Evolutionary conservation across 2,113 vertebrate genomes (phyloP).

Genomic region (Microtus oregoni): DNA sequence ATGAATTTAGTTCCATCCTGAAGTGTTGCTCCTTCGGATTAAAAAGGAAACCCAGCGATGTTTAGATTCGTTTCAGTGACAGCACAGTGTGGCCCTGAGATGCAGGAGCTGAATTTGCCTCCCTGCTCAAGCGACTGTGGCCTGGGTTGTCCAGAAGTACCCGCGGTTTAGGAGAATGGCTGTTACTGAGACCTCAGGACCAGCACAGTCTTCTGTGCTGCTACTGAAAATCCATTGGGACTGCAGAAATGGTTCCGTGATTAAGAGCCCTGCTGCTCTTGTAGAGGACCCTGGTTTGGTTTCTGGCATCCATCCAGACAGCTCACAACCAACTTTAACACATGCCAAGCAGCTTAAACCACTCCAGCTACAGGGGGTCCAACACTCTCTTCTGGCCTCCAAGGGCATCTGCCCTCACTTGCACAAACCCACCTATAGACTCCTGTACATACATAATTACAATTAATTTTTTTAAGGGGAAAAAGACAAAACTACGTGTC

Average conservation of each 20-base stretch:
- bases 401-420: background rate
- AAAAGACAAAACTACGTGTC: background rate
- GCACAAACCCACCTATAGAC: no score
- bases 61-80: background rate
- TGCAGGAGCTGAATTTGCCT: background rate
- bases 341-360: background rate
- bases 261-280: background rate
- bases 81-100: background rate
- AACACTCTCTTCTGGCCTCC: background rate
- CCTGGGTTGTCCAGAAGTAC: background rate
- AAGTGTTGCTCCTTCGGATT: conserved; percentile 45
- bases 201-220: background rate
- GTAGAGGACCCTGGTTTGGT: no score
- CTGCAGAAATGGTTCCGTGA: background rate
- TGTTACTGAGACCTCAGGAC: background rate
- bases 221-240: background rate
- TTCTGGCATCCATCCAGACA: background rate
- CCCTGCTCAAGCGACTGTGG: background rate
- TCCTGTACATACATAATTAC: background rate
- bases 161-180: background rate
- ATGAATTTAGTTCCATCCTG: conserved; percentile 28
- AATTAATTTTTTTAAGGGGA: background rate
- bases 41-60: background rate
- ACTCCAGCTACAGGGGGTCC: no score
- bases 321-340: background rate